These are phyloP conservation scores for Lacerta viridis DNA, from an alignment of 2,797 vertebrate genomes.

Conservation along the genomic window DNA sequence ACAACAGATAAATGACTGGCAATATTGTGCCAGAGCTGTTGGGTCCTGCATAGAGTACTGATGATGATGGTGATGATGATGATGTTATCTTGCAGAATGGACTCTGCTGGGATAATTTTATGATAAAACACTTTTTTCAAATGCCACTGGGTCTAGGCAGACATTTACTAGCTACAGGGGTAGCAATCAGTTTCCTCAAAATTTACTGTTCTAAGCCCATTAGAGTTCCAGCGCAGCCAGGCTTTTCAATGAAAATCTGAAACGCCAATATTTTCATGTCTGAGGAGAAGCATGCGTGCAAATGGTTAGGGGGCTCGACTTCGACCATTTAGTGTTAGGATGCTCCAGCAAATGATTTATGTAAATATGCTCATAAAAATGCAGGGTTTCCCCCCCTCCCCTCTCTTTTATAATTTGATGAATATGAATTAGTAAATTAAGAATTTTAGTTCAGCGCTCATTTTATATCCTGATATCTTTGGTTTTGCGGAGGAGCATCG, in stretches of 20 bases:
- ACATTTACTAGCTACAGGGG: constrained; percentile 95
- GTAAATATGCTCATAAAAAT: constrained; percentile 79
- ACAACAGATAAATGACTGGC: constrained; percentile 94
- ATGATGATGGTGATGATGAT: constrained; percentile 85
- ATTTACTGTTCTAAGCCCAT: constrained; percentile 93
- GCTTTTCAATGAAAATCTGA: constrained; percentile 88
- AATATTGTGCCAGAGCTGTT: constrained; percentile 91
- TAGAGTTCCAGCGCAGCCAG: constrained; percentile 93
- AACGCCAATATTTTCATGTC: constrained; percentile 81
- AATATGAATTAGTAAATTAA: constrained; percentile 81
- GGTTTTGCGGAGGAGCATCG: constrained; percentile 59
- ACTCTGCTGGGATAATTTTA: constrained; percentile 91
- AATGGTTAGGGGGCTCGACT: constrained; percentile 80
- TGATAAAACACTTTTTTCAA: constrained; percentile 88
- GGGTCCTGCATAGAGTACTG: constrained; percentile 87
- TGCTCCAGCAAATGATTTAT: constrained; percentile 84
- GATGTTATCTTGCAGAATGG: constrained; percentile 89
- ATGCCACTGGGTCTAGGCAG: constrained; percentile 94
- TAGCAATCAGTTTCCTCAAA: constrained; percentile 92
- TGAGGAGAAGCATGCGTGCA: constrained; percentile 79
- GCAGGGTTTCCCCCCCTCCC: constrained; percentile 53
- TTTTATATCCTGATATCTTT: constrained; percentile 25
- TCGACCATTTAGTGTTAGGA: constrained; percentile 83
- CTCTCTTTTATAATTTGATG: constrained; percentile 76
- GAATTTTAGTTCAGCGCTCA: constrained; percentile 55